These are phyloP conservation scores for Anas platyrhynchos DNA, from an alignment of 2,113 vertebrate species.

Conservation along the genomic window DNA sequence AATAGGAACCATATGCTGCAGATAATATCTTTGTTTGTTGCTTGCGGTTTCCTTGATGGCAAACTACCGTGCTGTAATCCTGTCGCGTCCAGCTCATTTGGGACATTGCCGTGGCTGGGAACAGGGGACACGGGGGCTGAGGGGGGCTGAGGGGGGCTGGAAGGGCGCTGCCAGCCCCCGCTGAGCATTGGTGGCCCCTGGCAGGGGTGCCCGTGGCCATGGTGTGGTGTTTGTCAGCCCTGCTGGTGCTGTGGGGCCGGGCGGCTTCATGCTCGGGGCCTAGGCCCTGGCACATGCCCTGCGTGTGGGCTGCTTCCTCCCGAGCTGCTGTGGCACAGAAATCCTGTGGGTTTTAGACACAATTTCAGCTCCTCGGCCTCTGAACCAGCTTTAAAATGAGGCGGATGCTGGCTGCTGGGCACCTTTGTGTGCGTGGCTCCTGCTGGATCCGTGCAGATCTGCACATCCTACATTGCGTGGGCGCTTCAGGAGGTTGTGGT, in stretches of 20 bases:
- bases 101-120: neutral
- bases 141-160: neutral
- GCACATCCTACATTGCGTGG: fast-evolving
- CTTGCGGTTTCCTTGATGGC: slow-evolving; percentile 24
- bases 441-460: fast-evolving
- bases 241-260: too few relatives aligned
- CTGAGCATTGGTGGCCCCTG: too few relatives aligned
- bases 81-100: neutral
- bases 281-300: too few relatives aligned
- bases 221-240: too few relatives aligned
- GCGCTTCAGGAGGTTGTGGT: neutral
- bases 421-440: neutral
- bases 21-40: neutral
- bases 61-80: neutral
- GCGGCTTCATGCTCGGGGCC: too few relatives aligned
- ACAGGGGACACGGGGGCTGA: neutral
- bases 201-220: too few relatives aligned
- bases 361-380: neutral
- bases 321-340: neutral
- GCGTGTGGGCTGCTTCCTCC: neutral
- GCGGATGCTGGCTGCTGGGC: too few relatives aligned
- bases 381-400: neutral
- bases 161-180: neutral
- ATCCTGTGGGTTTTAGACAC: neutral
- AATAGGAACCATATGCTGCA: neutral